These are phyloP conservation scores for Drosophila kurseongensis DNA, from an alignment of 1,140 invertebrate genomes.

Conservation along the genomic window DNA sequence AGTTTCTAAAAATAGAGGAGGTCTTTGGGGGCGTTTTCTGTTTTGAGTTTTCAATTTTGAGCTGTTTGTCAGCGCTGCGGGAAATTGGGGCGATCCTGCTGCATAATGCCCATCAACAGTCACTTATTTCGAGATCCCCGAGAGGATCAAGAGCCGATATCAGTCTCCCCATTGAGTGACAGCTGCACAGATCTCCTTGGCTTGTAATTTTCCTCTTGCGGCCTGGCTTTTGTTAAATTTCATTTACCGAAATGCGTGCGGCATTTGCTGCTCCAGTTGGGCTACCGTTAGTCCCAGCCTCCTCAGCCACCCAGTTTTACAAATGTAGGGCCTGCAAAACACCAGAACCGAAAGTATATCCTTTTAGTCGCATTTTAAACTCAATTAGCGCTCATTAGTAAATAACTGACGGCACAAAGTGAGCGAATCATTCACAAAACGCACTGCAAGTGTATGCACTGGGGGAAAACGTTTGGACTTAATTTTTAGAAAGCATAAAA, in stretches of 20 bases:
- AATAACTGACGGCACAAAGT: constrained; percentile 62
- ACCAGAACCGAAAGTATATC: constrained; percentile 47
- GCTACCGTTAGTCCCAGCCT: constrained; percentile 45
- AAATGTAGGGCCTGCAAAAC: constrained; percentile 12
- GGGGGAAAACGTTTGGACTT: neutral
- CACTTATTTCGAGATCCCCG: constrained; percentile 66
- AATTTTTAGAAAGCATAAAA: neutral
- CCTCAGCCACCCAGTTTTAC: constrained; percentile 10
- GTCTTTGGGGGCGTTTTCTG: constrained; percentile 34
- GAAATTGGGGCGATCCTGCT: constrained; percentile 63
- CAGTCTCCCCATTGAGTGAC: constrained; percentile 56
- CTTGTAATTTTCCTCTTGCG: constrained; percentile 38
- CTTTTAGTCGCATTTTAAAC: constrained; percentile 76
- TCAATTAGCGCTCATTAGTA: constrained; percentile 79
- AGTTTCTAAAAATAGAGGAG: constrained; percentile 5
- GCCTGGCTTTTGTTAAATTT: constrained; percentile 73
- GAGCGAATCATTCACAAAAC: constrained; percentile 66
- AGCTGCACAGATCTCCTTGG: constrained; percentile 53
- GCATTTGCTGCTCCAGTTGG: constrained; percentile 27
- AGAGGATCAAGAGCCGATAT: constrained; percentile 10
- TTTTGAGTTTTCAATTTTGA: constrained; percentile 48
- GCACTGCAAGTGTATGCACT: constrained; percentile 38
- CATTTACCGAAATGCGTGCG: constrained; percentile 67
- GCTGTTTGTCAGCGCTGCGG: constrained; percentile 69
- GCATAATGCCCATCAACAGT: constrained; percentile 68